phyloP scores from a whole-genome alignment of 2,888 invertebrate genomes.

The Xanthia togata region DNA sequence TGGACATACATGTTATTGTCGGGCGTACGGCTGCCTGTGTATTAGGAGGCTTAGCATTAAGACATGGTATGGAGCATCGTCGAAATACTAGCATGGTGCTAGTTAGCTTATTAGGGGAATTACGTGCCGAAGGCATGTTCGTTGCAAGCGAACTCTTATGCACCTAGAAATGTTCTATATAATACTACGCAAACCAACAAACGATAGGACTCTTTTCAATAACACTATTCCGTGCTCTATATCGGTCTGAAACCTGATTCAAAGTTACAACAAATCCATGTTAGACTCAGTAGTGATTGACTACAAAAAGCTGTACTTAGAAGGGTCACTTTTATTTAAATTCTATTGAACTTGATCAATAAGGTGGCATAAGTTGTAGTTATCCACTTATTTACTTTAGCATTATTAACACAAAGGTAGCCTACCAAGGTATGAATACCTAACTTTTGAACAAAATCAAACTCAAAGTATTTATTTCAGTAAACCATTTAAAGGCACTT shows the following conservation, averaged over 20 bases:
- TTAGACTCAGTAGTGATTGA: constrained; percentile 45
- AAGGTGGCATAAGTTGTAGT: constrained; percentile 23
- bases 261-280: constrained; percentile 38
- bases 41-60: constrained; percentile 59
- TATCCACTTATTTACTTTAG: background rate
- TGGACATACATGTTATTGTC: constrained; percentile 61
- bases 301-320: constrained; percentile 41
- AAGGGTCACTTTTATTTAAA: constrained; percentile 53
- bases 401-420: too few species aligned
- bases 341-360: constrained; percentile 54
- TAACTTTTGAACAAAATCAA: too few species aligned
- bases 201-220: background rate
- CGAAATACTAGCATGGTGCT: constrained; percentile 24
- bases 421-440: too few species aligned
- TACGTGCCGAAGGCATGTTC: background rate
- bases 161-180: background rate
- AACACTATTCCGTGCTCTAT: background rate
- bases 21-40: constrained; percentile 42
- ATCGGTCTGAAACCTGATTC: constrained; percentile 16
- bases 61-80: constrained; percentile 39
- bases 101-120: constrained; percentile 5
- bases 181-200: background rate
- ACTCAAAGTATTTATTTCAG: too few species aligned
- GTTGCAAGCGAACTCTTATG: background rate
- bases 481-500: too few species aligned